Conservation (phyloP, 2,888 invertebrate species). For the Exephanes ischioxanthus region DNA sequence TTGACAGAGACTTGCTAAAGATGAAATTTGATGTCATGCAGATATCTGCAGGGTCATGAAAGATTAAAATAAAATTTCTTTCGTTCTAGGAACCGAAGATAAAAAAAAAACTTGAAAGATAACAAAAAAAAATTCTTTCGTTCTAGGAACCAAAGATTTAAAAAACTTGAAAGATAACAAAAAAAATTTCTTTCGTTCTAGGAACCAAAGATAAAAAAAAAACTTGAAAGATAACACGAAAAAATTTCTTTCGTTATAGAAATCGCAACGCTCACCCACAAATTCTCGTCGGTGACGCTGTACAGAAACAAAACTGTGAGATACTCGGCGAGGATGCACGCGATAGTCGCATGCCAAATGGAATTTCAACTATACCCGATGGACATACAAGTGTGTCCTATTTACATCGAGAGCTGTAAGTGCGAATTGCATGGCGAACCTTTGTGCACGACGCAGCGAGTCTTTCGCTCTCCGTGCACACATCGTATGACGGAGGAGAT, state of each 20-base stretch:
- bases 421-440: conserved; percentile 39
- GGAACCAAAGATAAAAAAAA: conserved; percentile 86
- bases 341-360: conserved; percentile 95
- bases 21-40: not conserved
- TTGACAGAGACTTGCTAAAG: not conserved
- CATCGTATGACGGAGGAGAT: not conserved
- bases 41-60: too few relatives aligned
- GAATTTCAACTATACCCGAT: conserved; percentile 94
- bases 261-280: conserved; percentile 92
- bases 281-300: conserved; percentile 92
- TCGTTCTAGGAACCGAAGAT: conserved; percentile 87
- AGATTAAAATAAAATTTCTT: conserved; percentile 9
- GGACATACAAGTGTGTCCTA: conserved; percentile 94
- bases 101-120: too few relatives aligned
- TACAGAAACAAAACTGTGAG: conserved; percentile 93
- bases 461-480: not conserved
- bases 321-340: conserved; percentile 93
- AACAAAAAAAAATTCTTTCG: conserved; percentile 6
- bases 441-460: conserved; percentile 18
- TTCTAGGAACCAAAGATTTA: too few relatives aligned
- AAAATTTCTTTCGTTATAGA: conserved; percentile 86
- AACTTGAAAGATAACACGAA: not conserved
- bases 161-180: not conserved
- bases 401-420: conserved; percentile 95
- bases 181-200: conserved; percentile 82